Conservation (phyloP, 2,888 invertebrate species). For the Oscheius sp. region DNA sequence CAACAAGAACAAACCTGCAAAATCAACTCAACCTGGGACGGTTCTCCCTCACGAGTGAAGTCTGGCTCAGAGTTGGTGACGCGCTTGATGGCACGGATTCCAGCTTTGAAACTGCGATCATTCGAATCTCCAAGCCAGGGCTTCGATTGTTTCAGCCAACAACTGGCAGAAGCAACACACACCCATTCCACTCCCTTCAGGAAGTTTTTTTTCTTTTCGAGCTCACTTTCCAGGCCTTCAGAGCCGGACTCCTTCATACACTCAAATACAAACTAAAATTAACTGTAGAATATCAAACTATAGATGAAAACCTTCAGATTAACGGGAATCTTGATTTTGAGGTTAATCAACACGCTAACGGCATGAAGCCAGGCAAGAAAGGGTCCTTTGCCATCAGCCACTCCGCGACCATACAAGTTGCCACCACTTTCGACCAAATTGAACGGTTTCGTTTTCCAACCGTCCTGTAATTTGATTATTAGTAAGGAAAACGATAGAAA, state of each 20-base stretch:
- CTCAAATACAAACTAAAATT: constrained; percentile 85
- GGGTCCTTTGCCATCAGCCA: constrained; percentile 89
- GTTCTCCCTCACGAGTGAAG: constrained; percentile 94
- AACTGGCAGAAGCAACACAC: constrained; percentile 99
- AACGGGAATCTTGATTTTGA: constrained; percentile 77
- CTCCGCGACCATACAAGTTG: constrained; percentile 88
- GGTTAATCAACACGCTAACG: constrained; percentile 84
- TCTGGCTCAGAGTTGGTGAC: constrained; percentile 92
- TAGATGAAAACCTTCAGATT: constrained; percentile 74
- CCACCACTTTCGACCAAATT: constrained; percentile 85
- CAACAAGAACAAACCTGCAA: constrained; percentile 73
- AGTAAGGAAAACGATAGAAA: not conserved
- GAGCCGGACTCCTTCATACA: constrained; percentile 99
- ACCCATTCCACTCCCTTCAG: constrained; percentile 84
- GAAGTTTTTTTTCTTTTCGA: constrained; percentile 73
- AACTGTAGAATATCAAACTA: not conserved
- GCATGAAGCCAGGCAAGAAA: constrained; percentile 95
- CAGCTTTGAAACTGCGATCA: constrained; percentile 91
- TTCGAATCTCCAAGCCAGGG: constrained; percentile 92
- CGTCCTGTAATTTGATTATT: constrained; percentile 72
- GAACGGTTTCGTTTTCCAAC: constrained; percentile 95
- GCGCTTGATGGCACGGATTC: constrained; percentile 73
- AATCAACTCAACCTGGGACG: constrained; percentile 93
- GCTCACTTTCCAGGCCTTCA: constrained; percentile 88
- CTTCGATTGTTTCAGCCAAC: constrained; percentile 95